Evolutionary conservation across 2,113 vertebrate genomes (phyloP), one percentile per base, ranked within the genome.

Genomic region (Solea solea): DNA sequence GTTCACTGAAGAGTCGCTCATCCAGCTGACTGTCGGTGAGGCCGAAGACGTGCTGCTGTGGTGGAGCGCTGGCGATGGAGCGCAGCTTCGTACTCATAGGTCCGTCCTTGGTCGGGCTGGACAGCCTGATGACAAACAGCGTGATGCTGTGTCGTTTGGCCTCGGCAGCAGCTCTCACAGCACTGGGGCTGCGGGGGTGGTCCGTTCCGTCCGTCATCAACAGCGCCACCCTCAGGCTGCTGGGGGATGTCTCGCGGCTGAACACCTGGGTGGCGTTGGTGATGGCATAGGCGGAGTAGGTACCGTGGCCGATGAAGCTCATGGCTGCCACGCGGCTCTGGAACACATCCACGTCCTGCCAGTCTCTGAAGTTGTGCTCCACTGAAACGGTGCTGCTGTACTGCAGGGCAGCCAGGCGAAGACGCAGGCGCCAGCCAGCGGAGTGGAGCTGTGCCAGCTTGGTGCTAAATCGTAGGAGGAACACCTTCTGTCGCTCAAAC

Each of bases 361-460:
- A 98, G 86, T 93, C 92, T 15, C 85, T 84, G 86, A 98, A 96
- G 64, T 93, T 87, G 78, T 95, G 93, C 68, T 96, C 94, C 41
- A 95, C 90, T 2, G 81, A 91, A 39, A 97, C 94, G 0, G 88
- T 91, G 87, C 94, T 97, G 89, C 96, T 97, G 88, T 96, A 97
- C 83, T 97, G 96, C 80, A 97, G 86, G 0, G 91, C 75, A 13
- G 95, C 95, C 66, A 97, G 70, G n/a, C 87, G 95, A 46, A 95
- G 78, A 2, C 89, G 82, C 48, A 95, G 88, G 0, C 73, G 89
- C 86, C 89, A 91, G 40, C 88, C 91, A 0, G 69, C 56, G 0
- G 89, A 74, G 41, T 90, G 90, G 52, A 95, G 75, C 25, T 90
- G 89, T 88, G 92, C 84, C 72, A 97, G 55, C 21, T 66, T 92